A percentile compares a stretch with the other conserved stretches of the same genome.
Evolutionary conservation across 1,140 invertebrate genomes (phyloP).

Genomic region (Drosophila lowei): DNA sequence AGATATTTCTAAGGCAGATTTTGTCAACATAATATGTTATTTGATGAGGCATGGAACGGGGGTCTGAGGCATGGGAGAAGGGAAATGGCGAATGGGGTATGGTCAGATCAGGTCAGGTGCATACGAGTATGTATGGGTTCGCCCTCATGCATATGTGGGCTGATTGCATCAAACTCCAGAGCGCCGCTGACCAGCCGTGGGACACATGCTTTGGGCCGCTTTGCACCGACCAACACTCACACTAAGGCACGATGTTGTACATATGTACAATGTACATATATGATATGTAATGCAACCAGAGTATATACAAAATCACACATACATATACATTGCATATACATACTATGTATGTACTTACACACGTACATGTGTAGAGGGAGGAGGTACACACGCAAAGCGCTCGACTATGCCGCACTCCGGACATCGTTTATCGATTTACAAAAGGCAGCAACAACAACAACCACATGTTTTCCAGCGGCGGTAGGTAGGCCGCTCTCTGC

Average conservation of each 20-base stretch:
- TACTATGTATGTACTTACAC: slow-evolving; percentile 1
- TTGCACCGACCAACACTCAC: too few species aligned
- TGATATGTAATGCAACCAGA: background rate
- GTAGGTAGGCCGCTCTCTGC: slow-evolving; percentile 57
- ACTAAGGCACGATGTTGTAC: background rate
- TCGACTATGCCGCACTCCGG: slow-evolving; percentile 66
- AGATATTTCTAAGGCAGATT: too few species aligned
- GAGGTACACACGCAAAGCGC: slow-evolving; percentile 63
- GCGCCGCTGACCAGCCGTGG: too few species aligned
- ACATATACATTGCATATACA: slow-evolving; percentile 10
- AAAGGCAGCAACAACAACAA: slow-evolving; percentile 63
- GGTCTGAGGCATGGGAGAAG: too few species aligned
- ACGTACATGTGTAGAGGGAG: slow-evolving; percentile 12
- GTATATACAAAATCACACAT: slow-evolving; percentile 20
- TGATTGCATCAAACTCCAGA: too few species aligned
- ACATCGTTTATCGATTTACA: slow-evolving; percentile 79
- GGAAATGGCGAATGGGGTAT: too few species aligned
- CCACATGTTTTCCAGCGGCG: slow-evolving; percentile 38
- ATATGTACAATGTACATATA: slow-evolving; percentile 1
- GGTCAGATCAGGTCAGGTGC: too few species aligned
- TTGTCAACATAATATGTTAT: too few species aligned
- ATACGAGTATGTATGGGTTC: too few species aligned
- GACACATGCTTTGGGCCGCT: too few species aligned
- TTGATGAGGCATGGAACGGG: too few species aligned
- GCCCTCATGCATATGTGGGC: too few species aligned